Conservation (phyloP, 2,113 vertebrate species). For the Callopanchax toddi region DNA sequence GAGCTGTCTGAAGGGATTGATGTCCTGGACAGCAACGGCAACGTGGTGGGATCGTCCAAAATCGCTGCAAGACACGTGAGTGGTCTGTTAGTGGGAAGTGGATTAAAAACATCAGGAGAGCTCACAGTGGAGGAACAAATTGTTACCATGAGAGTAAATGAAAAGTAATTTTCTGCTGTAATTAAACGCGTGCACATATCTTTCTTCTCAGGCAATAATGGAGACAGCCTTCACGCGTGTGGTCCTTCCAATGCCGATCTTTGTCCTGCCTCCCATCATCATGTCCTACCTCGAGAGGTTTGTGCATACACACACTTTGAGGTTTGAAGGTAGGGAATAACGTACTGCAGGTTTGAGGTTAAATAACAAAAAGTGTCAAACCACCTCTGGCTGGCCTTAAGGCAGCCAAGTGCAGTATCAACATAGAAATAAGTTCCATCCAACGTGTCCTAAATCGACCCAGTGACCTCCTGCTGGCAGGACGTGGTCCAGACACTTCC, state of each 20-base stretch:
- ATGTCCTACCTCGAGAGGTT: slow-evolving; percentile 98
- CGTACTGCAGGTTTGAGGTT: no score
- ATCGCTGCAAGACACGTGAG: slow-evolving; percentile 93
- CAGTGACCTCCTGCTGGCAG: no score
- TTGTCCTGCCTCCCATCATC: slow-evolving; percentile 95
- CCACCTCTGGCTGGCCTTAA: no score
- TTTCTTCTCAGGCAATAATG: slow-evolving; percentile 86
- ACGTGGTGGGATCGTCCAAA: slow-evolving; percentile 91
- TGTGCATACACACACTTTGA: slow-evolving; percentile 41
- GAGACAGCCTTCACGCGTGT: slow-evolving; percentile 96
- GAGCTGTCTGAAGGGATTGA: slow-evolving; percentile 94
- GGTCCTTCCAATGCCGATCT: slow-evolving; percentile 96
- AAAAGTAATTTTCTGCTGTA: slow-evolving; percentile 8
- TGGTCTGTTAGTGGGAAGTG: slow-evolving; percentile 15
- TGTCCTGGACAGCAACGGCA: slow-evolving; percentile 89
- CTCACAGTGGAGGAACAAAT: no score
- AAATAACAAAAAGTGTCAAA: background rate
- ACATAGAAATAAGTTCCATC: no score
- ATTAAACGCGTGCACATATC: slow-evolving; percentile 50
- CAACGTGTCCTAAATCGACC: no score
- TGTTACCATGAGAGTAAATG: slow-evolving; percentile 4
- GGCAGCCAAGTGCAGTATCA: no score
- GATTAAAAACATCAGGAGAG: no score
- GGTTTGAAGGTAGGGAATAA: no score
- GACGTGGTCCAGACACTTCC: no score